phyloP scores from a whole-genome alignment of 2,888 invertebrate species.

The Camptogramma bilineatum region DNA sequence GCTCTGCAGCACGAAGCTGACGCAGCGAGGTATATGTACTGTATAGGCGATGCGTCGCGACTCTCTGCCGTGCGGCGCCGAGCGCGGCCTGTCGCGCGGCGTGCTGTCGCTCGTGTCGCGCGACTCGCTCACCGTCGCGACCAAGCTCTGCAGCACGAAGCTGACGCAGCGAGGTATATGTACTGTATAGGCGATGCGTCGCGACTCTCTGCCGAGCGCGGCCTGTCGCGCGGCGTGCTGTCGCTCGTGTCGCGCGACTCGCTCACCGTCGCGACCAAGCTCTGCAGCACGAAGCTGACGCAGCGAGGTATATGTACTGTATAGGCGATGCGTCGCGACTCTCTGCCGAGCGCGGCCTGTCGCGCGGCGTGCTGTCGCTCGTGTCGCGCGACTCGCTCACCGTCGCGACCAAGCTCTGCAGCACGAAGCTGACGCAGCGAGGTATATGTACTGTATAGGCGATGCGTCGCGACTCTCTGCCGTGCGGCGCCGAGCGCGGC shows the following conservation, averaged over 20 bases:
- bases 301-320: conserved; percentile 52
- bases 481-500: too few species aligned
- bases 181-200: conserved; percentile 66
- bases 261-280: conserved; percentile 86
- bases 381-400: conserved; percentile 88
- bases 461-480: too few species aligned
- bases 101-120: conserved; percentile 60
- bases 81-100: conserved; percentile 64
- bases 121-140: conserved; percentile 90
- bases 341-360: conserved; percentile 67
- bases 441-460: conserved; percentile 42
- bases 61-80: conserved; percentile 66
- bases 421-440: conserved; percentile 63
- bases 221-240: conserved; percentile 61
- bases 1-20: too few species aligned
- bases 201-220: conserved; percentile 66
- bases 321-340: conserved; percentile 72
- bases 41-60: conserved; percentile 78
- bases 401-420: conserved; percentile 78
- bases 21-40: too few species aligned
- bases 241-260: conserved; percentile 84
- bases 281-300: conserved; percentile 64
- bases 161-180: conserved; percentile 60
- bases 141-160: conserved; percentile 61
- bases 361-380: conserved; percentile 60